These are phyloP conservation scores for Odontophorus gujanensis DNA, from an alignment of 2,113 vertebrate species.

Conservation along the genomic window DNA sequence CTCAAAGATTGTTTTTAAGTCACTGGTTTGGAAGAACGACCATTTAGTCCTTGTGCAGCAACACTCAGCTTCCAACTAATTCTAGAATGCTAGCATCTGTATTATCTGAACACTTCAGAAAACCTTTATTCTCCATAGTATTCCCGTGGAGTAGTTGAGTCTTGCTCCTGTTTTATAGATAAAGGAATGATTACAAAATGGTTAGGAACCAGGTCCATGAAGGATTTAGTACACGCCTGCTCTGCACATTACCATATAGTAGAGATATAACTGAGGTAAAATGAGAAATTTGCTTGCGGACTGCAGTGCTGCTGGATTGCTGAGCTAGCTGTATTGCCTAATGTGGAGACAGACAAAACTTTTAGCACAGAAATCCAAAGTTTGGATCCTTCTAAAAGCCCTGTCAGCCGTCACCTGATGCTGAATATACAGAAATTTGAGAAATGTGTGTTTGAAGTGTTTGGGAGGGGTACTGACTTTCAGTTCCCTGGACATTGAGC, in stretches of 20 bases:
- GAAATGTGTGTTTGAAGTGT: not conserved
- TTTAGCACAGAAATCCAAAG: not conserved
- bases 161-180: not conserved
- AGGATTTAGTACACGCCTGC: not conserved
- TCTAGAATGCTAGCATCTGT: not conserved
- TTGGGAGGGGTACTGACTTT: not conserved
- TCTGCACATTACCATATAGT: not conserved
- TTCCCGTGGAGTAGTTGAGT: not conserved
- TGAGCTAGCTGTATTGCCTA: not conserved
- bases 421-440: slow-evolving; percentile 22
- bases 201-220: not conserved
- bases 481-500: not conserved
- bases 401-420: not conserved
- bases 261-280: not conserved
- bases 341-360: not conserved
- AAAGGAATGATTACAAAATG: not conserved
- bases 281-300: not conserved
- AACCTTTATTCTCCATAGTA: not conserved
- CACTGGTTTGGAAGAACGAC: not conserved
- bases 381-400: not conserved
- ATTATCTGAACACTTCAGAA: not conserved
- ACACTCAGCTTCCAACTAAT: not conserved
- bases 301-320: not conserved
- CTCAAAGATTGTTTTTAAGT: not conserved
- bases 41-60: not conserved